A percentile compares a stretch with the other conserved stretches of the same genome.
These are phyloP conservation scores for Pygocentrus nattereri DNA, from an alignment of 2,797 vertebrate species.

Conservation along the genomic window DNA sequence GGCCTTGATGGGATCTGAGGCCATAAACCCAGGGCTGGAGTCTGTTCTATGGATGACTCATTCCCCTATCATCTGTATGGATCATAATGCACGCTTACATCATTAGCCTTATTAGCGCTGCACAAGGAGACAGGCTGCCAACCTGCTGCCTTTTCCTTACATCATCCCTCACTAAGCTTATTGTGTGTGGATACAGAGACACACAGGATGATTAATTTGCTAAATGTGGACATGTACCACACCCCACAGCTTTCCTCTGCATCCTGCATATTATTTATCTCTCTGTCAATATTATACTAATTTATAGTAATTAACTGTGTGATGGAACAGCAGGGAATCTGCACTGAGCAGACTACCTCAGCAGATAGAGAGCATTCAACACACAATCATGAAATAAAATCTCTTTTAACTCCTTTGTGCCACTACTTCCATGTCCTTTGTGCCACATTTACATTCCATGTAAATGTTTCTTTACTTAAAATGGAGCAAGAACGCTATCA, in stretches of 20 bases:
- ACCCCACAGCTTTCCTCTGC: constrained; percentile 27
- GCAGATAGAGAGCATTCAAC: constrained; percentile 18
- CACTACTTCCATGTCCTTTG: background rate
- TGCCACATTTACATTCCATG: too few relatives aligned
- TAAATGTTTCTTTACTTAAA: background rate
- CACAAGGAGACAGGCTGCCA: constrained; percentile 44
- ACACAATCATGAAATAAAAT: too few relatives aligned
- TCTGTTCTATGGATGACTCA: constrained; percentile 60
- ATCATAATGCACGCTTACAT: constrained; percentile 60
- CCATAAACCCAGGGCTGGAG: constrained; percentile 47
- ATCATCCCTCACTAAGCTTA: constrained; percentile 41
- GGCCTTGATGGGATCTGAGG: constrained; percentile 58
- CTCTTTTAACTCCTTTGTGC: constrained; percentile 8
- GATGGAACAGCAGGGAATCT: constrained; percentile 38
- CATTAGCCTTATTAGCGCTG: constrained; percentile 56
- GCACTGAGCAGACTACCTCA: background rate
- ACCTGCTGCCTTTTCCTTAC: constrained; percentile 41
- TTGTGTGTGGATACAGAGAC: constrained; percentile 30
- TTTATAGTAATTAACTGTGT: constrained; percentile 44
- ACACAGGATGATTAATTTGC: constrained; percentile 38
- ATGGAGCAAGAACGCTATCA: too few relatives aligned
- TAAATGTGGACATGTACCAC: constrained; percentile 17
- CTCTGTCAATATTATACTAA: constrained; percentile 22
- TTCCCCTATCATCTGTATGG: constrained; percentile 57
- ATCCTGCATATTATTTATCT: constrained; percentile 35